phyloP scores from a whole-genome alignment of 2,888 invertebrate genomes.

The Eupithecia tripunctaria region DNA sequence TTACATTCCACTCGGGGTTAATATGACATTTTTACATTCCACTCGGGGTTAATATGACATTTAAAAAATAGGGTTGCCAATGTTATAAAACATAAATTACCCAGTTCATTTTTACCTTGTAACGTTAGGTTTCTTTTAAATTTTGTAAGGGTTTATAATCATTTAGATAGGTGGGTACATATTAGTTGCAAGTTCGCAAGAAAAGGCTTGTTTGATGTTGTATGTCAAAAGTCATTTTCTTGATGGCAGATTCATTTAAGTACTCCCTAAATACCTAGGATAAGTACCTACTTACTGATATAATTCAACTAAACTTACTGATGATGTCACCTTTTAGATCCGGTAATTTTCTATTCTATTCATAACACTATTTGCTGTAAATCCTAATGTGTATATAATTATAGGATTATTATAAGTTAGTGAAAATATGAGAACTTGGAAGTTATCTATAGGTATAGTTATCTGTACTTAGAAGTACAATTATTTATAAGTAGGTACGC shows the following conservation, averaged over 20 bases:
- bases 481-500: too few relatives aligned
- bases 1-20: not conserved
- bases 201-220: too few relatives aligned
- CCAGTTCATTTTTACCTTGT: too few relatives aligned
- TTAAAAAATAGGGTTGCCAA: not conserved
- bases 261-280: too few relatives aligned
- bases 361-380: not conserved
- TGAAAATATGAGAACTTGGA: not conserved
- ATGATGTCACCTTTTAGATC: not conserved
- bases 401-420: not conserved
- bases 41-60: slow-evolving; percentile 1
- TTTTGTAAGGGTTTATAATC: too few relatives aligned
- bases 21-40: not conserved
- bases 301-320: not conserved
- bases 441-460: not conserved
- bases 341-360: slow-evolving; percentile 5
- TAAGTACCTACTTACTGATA: too few relatives aligned
- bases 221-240: too few relatives aligned
- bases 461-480: not conserved
- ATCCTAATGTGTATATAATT: not conserved
- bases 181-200: too few relatives aligned
- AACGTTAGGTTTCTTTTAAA: too few relatives aligned
- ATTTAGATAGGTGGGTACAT: too few relatives aligned
- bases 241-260: too few relatives aligned
- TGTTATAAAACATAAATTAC: too few relatives aligned